These are phyloP conservation scores for Ametastegia equiseti DNA, from an alignment of 2,888 invertebrate genomes.

Conservation along the genomic window DNA sequence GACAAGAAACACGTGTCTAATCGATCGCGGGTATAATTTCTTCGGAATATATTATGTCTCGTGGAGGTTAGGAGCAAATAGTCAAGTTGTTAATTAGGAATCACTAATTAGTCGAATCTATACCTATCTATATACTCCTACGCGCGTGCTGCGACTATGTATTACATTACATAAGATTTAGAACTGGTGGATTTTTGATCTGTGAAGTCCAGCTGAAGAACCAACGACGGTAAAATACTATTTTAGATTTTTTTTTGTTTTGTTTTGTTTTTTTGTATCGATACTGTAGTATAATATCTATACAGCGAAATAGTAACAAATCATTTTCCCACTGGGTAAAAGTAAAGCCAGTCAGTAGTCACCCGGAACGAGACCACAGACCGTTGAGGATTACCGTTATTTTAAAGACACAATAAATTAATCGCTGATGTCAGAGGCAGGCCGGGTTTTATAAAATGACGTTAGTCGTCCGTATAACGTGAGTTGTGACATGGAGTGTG, in stretches of 20 bases:
- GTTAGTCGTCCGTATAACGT: neutral
- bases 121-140: too few relatives aligned
- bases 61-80: neutral
- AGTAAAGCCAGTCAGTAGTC: constrained; percentile 29
- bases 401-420: constrained; percentile 43
- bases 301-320: constrained; percentile 13
- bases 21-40: constrained; percentile 28
- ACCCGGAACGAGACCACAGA: constrained; percentile 41
- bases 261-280: constrained; percentile 1
- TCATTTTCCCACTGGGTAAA: constrained; percentile 44
- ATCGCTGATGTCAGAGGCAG: constrained; percentile 4
- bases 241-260: neutral
- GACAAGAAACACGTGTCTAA: constrained; percentile 43
- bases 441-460: constrained; percentile 24
- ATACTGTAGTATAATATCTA: neutral
- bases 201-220: neutral
- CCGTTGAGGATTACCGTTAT: constrained; percentile 43
- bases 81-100: constrained; percentile 24
- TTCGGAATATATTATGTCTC: constrained; percentile 18
- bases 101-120: constrained; percentile 20
- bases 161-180: neutral
- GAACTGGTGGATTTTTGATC: too few relatives aligned
- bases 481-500: constrained; percentile 43
- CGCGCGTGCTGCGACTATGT: neutral
- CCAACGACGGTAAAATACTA: constrained; percentile 13